These are phyloP conservation scores for Lagenorhynchus albirostris DNA, from an alignment of 2,113 vertebrate species.

Conservation along the genomic window DNA sequence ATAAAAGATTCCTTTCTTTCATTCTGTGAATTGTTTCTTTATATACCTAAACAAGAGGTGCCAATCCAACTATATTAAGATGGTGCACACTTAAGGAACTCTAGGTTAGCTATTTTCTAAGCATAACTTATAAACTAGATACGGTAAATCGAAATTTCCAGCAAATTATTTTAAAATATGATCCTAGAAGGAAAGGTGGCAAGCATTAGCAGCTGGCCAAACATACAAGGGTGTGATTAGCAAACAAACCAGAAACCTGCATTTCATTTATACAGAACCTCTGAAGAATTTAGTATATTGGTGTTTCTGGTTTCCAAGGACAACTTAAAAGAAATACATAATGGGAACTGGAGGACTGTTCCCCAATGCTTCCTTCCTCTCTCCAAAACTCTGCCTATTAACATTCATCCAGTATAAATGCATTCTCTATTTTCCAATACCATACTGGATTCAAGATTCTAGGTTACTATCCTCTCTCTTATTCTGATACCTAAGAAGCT, in stretches of 20 bases:
- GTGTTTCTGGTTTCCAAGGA: not conserved
- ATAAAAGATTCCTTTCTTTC: not conserved
- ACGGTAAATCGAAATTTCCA: not conserved
- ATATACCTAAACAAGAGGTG: not conserved
- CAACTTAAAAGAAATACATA: constrained; percentile 4
- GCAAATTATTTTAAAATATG: not conserved
- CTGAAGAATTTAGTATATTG: not conserved
- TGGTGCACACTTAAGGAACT: not conserved
- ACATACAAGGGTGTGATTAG: not conserved
- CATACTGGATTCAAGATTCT: not conserved
- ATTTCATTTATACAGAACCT: not conserved
- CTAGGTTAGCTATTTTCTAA: constrained; percentile 34
- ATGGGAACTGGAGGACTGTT: not conserved
- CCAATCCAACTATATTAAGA: not conserved
- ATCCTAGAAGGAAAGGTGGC: not conserved
- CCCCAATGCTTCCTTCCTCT: not conserved
- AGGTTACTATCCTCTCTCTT: not conserved
- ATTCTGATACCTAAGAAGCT: not conserved
- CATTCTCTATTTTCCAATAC: not conserved
- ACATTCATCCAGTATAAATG: not conserved
- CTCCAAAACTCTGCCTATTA: not conserved
- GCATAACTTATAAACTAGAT: not conserved
- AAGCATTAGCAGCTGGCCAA: constrained; percentile 20
- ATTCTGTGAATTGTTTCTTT: not conserved
- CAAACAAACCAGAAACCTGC: constrained; percentile 4